Percentiles rank a stretch among this genome's conserved stretches.
These are phyloP conservation scores for Tetragnatha versicolor DNA, from an alignment of 1,140 invertebrate genomes.

Conservation along the genomic window DNA sequence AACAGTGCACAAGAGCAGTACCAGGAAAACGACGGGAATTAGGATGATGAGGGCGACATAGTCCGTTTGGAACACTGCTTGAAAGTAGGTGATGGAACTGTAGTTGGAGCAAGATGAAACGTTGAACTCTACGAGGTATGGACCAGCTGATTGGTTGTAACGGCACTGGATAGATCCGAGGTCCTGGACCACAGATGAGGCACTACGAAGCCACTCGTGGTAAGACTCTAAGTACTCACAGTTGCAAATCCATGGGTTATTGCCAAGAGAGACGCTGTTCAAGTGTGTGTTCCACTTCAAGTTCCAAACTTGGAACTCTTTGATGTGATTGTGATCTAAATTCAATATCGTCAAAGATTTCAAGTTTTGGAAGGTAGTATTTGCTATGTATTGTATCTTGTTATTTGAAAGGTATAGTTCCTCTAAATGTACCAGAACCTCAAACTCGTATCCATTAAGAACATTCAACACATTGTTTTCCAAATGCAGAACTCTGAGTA, in stretches of 20 bases:
- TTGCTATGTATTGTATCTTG: constrained; percentile 77
- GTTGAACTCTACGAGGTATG: constrained; percentile 48
- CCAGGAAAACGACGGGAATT: constrained; percentile 45
- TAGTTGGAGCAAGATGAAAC: constrained; percentile 68
- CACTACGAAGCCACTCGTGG: constrained; percentile 74
- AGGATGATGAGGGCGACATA: constrained; percentile 69
- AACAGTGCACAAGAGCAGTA: constrained; percentile 64
- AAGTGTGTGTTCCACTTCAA: constrained; percentile 76
- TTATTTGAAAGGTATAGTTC: constrained; percentile 90
- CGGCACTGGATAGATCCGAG: constrained; percentile 20
- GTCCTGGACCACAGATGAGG: constrained; percentile 6
- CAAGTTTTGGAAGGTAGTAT: constrained; percentile 79
- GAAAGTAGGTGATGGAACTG: constrained; percentile 60
- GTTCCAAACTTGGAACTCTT: constrained; percentile 84
- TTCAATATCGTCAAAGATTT: constrained; percentile 80
- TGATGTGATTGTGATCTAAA: constrained; percentile 83
- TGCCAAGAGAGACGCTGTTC: constrained; percentile 75
- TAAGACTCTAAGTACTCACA: constrained; percentile 88
- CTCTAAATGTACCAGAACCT: constrained; percentile 78
- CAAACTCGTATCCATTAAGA: constrained; percentile 88
- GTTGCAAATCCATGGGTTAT: constrained; percentile 88
- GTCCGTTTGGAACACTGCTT: constrained; percentile 65
- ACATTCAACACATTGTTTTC: constrained; percentile 82
- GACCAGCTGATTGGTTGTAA: constrained; percentile 73
- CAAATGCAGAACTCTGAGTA: constrained; percentile 81